Base-by-base conservation (phyloP, 2,888 invertebrate genomes). In the Pherbina coryleti region DNA sequence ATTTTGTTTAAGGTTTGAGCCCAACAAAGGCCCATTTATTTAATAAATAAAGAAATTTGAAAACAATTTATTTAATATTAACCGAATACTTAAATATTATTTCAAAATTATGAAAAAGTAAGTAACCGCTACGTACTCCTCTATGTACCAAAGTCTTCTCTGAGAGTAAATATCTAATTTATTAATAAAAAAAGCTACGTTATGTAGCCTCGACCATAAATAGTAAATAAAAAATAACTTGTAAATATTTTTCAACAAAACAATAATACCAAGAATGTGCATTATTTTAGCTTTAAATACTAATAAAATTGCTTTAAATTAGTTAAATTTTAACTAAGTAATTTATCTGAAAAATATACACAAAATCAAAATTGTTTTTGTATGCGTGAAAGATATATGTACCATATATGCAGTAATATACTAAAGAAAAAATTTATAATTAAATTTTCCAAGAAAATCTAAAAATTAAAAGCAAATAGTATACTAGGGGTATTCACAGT, bases 201-300 rank as follows among this genome's bases (percentile, higher is more conserved):
- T 34, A 5, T 9, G 17, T 28, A 73, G 62, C 73, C 44, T 62
- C 62, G 73, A 73, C 73, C 73, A 62, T 62, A 51, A 25, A 14
- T 22, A 44, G 22, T 51, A 25, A 51, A n/a, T 51, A n/a, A 7
- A 60, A 19, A 57, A 71, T n/a, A n/a, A 49, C 11, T 28, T 62
- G 73, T 73, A 62, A 44, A 73, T 62, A 62, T 9, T 22, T 72
- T 49, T 1, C 5, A 17, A n/a, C 22, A 37, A 11, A 57, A 37
- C 57, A 57, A 22, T 72, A 60, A 51, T 57, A 19, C 17, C 57
- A 55, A 37, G 17, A n/a, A 57, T 14, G 57, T 57, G 72, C 72
- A 72, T 72, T 57, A 57, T 37, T 72, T 72, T 34, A 72, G 60
- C 37, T 72, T 72, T 17, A 57, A 60, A 25, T 44, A 72, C 72